Evolutionary conservation across 2,113 vertebrate species (phyloP), one percentile per base, ranked within the genome.

Genomic region (Columba janthina): DNA sequence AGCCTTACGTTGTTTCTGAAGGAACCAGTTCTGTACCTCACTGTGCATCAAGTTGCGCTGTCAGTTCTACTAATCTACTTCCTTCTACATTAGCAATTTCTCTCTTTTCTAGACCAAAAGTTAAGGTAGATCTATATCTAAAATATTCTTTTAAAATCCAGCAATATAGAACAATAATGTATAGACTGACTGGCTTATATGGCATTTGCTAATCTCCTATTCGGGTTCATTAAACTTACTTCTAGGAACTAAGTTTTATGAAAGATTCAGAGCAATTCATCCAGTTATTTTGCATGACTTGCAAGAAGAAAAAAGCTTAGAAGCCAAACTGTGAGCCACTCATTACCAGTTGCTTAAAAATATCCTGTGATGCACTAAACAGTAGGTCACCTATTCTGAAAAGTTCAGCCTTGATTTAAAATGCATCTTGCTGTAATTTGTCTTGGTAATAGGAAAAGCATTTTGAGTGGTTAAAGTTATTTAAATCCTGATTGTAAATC

Each of bases 321-420:
- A 85, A 91, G 70, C 83, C 60, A 65, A 58, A 61, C 60, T 53
- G 53, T 65, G 65, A 93, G n/a, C 56, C 12, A 26, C 36, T 76
- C 17, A 9, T 93, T 84, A 58, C 42, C 89, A 70, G 77, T 69
- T 69, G 83, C 60, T 73, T 93, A 84, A 95, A 87, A 92, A 77
- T 88, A 83, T 24, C 62, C 18, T 70, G 20, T 89, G 64, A 79
- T 85, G 74, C 42, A 14, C 51, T 85, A 9, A 79, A 53, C 46
- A 53, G 67, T 60, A 75, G 71, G 50, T 79, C n/a, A 34, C 62
- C 51, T 85, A 14, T 65, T 73, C 64, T 74, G 81, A 88, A 62
- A 89, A 93, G 70, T 87, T 96, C 71, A 73, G 20, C 67, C 34
- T 84, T 2, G 2, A 73, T 91, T 86, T 89, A 75, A 92, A 74